Evolutionary conservation across 1,140 invertebrate species (phyloP).

Genomic region (Caerostris darwini): DNA sequence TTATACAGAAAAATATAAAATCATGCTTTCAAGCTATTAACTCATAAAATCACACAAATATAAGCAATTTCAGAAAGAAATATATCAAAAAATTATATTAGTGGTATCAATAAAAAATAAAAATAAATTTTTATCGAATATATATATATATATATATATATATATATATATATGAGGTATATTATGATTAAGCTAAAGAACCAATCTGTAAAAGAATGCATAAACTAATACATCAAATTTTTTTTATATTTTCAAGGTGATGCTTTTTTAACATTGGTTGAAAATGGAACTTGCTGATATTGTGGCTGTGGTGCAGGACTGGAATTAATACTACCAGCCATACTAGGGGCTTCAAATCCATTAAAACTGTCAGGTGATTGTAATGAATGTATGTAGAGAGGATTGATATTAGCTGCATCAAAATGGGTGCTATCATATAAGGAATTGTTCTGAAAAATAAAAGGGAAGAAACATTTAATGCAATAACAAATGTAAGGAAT

Average conservation of each 20-base stretch:
- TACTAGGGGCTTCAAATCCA: conserved; percentile 80
- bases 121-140: neutral
- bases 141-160: neutral
- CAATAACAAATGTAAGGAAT: conserved; percentile 73
- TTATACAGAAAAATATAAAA: too few species aligned
- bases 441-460: conserved; percentile 87
- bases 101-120: neutral
- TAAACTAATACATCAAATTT: neutral
- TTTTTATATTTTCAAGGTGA: conserved; percentile 56
- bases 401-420: conserved; percentile 86
- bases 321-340: conserved; percentile 77
- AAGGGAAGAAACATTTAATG: conserved; percentile 78
- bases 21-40: too few species aligned
- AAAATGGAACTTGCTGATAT: conserved; percentile 80
- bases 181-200: conserved; percentile 26
- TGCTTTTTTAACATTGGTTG: conserved; percentile 52
- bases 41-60: too few species aligned
- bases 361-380: conserved; percentile 90
- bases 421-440: conserved; percentile 91
- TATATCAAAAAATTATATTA: too few species aligned
- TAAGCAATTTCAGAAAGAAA: too few species aligned
- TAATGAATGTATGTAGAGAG: conserved; percentile 87
- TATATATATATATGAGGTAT: neutral
- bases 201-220: neutral
- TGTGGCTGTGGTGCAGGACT: conserved; percentile 81